These are phyloP conservation scores for Xyliphius kryptos DNA, from an alignment of 2,113 vertebrate genomes.

Conservation along the genomic window DNA sequence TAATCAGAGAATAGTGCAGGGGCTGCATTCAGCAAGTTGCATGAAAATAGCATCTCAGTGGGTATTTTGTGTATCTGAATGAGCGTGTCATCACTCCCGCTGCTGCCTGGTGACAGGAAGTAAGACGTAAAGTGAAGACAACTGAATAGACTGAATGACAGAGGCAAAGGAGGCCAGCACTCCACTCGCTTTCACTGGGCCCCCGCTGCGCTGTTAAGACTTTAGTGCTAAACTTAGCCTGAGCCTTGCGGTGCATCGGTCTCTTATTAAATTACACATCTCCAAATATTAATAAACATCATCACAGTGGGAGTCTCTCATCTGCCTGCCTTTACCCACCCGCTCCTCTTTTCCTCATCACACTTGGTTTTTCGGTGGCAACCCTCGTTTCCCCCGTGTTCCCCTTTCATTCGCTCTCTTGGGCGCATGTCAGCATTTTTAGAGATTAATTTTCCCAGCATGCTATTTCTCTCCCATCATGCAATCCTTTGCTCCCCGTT, in stretches of 20 bases:
- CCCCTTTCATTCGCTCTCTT: constrained; percentile 6
- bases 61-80: too few species aligned
- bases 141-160: background rate
- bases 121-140: constrained; percentile 2
- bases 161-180: background rate
- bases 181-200: background rate
- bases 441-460: constrained; percentile 43
- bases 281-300: constrained; percentile 31
- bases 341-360: too few species aligned
- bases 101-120: constrained; percentile 2
- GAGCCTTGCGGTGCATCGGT: background rate
- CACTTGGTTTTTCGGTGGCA: too few species aligned
- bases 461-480: constrained; percentile 23
- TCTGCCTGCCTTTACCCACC: too few species aligned
- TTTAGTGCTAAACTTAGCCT: constrained; percentile 2
- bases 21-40: background rate
- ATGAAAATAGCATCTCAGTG: background rate
- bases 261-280: constrained; percentile 34
- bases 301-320: constrained; percentile 11
- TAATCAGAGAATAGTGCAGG: background rate
- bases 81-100: constrained; percentile 6
- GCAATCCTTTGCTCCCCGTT: constrained; percentile 30
- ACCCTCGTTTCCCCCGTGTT: constrained; percentile 1
- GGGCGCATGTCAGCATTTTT: constrained; percentile 39
- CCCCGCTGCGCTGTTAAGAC: constrained; percentile 14